A percentile compares a stretch with the other conserved stretches of the same genome.
These are phyloP conservation scores for Tinamus major DNA, from an alignment of 2,797 vertebrate genomes.

Conservation along the genomic window DNA sequence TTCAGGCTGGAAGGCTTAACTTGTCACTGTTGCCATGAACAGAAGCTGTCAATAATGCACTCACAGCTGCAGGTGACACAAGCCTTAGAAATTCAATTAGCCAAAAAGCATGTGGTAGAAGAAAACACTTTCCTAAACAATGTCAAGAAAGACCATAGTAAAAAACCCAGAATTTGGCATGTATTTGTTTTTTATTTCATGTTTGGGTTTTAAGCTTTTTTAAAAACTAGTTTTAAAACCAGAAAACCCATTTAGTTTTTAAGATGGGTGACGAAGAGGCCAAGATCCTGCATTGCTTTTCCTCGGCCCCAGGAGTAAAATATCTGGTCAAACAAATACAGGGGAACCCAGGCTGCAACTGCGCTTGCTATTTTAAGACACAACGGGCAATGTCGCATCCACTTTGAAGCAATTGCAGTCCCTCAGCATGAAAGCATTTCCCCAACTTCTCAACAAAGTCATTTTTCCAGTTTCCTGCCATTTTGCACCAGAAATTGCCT, in stretches of 20 bases:
- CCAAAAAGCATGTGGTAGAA: constrained; percentile 22
- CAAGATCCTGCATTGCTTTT: neutral
- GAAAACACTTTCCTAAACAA: constrained; percentile 32
- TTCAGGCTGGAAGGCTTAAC: constrained; percentile 63
- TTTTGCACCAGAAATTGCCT: neutral
- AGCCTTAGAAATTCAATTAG: constrained; percentile 59
- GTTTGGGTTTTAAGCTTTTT: too few relatives aligned
- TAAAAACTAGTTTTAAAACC: neutral
- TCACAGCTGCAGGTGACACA: constrained; percentile 71
- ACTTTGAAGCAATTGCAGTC: neutral
- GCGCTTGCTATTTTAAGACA: neutral
- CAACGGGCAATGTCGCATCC: neutral
- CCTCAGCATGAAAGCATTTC: neutral
- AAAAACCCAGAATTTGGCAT: neutral
- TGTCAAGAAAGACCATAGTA: neutral
- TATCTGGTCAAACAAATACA: neutral
- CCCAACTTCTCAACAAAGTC: neutral
- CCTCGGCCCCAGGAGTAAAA: neutral
- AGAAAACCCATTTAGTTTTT: neutral
- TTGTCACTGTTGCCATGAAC: constrained; percentile 44
- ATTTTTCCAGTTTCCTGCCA: neutral
- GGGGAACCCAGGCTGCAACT: neutral
- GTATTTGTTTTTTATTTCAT: too few relatives aligned
- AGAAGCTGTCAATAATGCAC: constrained; percentile 54
- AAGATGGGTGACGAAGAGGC: neutral